phyloP scores from a whole-genome alignment of 2,113 vertebrate species.

The Ranitomeya variabilis region DNA sequence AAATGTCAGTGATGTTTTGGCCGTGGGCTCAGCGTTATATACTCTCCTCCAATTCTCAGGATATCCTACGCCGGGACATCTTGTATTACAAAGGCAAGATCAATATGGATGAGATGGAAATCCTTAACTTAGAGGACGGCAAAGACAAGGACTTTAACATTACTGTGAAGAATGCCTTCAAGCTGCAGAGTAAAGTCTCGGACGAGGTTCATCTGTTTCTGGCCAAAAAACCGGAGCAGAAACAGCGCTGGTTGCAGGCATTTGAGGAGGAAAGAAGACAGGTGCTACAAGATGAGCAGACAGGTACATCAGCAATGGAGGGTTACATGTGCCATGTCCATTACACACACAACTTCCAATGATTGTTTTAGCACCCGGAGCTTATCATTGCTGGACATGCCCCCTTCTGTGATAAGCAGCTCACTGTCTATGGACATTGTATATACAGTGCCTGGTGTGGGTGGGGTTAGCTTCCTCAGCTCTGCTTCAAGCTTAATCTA shows the following conservation, averaged over 20 bases:
- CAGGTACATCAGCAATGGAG: constrained; percentile 71
- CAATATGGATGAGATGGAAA: constrained; percentile 88
- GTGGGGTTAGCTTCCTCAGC: no score
- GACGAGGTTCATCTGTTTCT: constrained; percentile 87
- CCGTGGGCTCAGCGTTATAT: neutral
- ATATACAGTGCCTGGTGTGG: no score
- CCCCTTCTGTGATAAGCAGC: no score
- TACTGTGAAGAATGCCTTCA: constrained; percentile 88
- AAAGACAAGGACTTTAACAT: constrained; percentile 90
- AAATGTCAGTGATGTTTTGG: neutral
- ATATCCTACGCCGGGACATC: constrained; percentile 89
- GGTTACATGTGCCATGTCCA: neutral
- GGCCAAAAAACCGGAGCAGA: constrained; percentile 91
- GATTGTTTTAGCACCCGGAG: no score
- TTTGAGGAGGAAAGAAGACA: constrained; percentile 88
- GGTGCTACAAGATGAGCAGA: constrained; percentile 88
- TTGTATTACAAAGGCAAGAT: constrained; percentile 92
- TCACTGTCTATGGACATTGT: no score
- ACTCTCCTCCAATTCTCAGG: constrained; percentile 69
- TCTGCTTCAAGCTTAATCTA: no score
- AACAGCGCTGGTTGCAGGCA: constrained; percentile 90
- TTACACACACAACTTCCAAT: neutral
- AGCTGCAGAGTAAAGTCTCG: constrained; percentile 70
- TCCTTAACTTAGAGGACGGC: constrained; percentile 87
- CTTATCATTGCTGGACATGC: no score